A percentile compares a stretch with the other conserved stretches of the same genome.
Conservation (phyloP, 2,888 invertebrate genomes). For the Acheta domesticus region DNA sequence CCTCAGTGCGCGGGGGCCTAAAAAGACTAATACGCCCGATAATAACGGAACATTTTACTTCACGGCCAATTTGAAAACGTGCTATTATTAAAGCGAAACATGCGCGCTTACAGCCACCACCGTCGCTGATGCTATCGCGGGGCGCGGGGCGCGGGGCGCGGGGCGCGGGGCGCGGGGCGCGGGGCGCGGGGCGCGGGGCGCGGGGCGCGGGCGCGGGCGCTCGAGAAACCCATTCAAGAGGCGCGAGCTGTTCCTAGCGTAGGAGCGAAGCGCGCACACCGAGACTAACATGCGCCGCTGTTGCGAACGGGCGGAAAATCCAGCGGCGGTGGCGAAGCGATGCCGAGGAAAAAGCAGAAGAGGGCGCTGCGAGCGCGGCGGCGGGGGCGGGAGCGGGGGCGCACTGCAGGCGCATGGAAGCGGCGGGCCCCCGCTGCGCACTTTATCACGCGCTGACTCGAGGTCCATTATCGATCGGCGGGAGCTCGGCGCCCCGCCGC, state of each 20-base stretch:
- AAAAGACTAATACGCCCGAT: no score
- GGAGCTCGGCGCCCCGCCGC: not conserved
- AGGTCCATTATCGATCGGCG: conserved; percentile 9
- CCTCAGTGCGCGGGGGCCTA: no score
- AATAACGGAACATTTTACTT: no score
- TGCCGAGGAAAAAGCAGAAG: not conserved
- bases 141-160: not conserved
- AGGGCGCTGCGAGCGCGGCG: not conserved
- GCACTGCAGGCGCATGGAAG: not conserved
- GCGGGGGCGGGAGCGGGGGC: not conserved
- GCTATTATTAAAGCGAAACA: no score
- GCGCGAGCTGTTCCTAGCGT: not conserved
- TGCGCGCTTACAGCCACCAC: no score
- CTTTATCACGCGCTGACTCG: conserved; percentile 4
- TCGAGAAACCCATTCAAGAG: not conserved
- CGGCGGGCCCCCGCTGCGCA: not conserved
- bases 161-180: not conserved
- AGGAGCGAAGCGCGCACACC: not conserved
- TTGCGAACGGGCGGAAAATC: not conserved
- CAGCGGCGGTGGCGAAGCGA: no score
- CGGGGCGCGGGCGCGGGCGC: not conserved
- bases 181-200: not conserved
- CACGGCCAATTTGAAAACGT: no score
- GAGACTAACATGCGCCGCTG: not conserved
- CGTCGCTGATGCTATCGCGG: not conserved